Base-by-base conservation (phyloP, 2,888 invertebrate species). In the Nudaria mundana region DNA sequence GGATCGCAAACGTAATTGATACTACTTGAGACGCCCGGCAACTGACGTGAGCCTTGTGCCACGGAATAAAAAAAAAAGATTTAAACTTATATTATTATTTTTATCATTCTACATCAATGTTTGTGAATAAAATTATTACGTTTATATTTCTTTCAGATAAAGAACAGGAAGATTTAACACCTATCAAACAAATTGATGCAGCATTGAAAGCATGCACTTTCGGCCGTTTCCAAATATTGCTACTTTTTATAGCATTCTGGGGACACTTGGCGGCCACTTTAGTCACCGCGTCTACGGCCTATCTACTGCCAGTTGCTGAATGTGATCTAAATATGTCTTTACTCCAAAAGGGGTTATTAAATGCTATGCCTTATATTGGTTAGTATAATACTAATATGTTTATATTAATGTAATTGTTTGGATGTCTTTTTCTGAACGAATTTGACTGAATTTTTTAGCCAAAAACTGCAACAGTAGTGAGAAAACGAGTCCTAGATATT, bases 341-440 rank as follows among this genome's bases (percentile, higher is more conserved):
- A 33, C 10, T 77, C 14, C 66, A 77, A 33, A 84, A 84, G 32
- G 84, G 84, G 1, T 16, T 81, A 12, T 45, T 84, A 4, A 83
- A 76, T 49, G 84, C 80, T 1, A 63, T 71, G 39, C 80, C 82
- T 2, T 84, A 76, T 60, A 44, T 73, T 11, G 84, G 84, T 84
- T 44, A 75, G 74, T 57, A 13, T n/a, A 14, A 6, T 24, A 2
- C 8, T 11, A 11, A 11, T 11, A 4, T 5, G 4, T 6, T 11
- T 5, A n/a, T n/a, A n/a, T n/a, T n/a, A n/a, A n/a, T n/a, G n/a
- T n/a, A n/a, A n/a, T n/a, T n/a, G n/a, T n/a, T n/a, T n/a, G n/a
- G n/a, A n/a, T n/a, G n/a, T n/a, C n/a, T n/a, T n/a, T n/a, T n/a
- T n/a, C n/a, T n/a, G n/a, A n/a, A n/a, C n/a, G n/a, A n/a, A n/a